Evolutionary conservation across 2,113 vertebrate genomes (phyloP), one percentile per base, ranked within the genome.

Genomic region (Campylorhamphus procurvoides): DNA sequence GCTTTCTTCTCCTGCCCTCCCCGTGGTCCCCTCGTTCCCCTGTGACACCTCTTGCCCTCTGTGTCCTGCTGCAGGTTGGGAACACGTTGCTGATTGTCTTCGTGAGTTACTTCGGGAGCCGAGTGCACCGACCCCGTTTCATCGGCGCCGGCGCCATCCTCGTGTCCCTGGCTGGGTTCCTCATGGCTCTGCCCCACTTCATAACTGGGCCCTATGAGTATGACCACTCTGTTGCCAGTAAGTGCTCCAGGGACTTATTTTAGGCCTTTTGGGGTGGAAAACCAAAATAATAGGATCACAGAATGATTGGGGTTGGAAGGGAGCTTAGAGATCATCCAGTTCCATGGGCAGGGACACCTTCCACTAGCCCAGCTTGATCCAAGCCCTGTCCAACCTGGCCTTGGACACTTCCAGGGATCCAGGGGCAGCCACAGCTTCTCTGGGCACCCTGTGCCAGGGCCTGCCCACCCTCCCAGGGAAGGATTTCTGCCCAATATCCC

Each of bases 41-140:
- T 3, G 2, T 37, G 49, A 29, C 29, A 28, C 52, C 5, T 16
- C 6, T 28, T 6, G 5, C 11, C 39, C 35, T 56, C 7, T 91
- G 55, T 94, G 72, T 50, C 53, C 62, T 72, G 12, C 78, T 53
- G 90, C 97, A 99, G 99, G 99, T 99, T 28, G 99, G 99, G 18
- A 99, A 99, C 97, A 99, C 98, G 0, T 9, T 98, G 83, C 98
- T 99, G 47, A 99, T 99, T 1, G 97, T 99, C 81, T 99, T 99
- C 15, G 97, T 99, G 62, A 99, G 99, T 84, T 99, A 99, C 95
- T 98, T 99, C 0, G 99, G 99, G 46, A 99, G 99, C 93, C 96
- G 98, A 2, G 98, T 99, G 8, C 99, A 99, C 96, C 94, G 99
- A 14, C 99, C 99, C 1, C 98, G 98, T 9, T 97, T 98, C 91